These are phyloP conservation scores for Platysteira castanea DNA, from an alignment of 2,113 vertebrate species.

Conservation along the genomic window DNA sequence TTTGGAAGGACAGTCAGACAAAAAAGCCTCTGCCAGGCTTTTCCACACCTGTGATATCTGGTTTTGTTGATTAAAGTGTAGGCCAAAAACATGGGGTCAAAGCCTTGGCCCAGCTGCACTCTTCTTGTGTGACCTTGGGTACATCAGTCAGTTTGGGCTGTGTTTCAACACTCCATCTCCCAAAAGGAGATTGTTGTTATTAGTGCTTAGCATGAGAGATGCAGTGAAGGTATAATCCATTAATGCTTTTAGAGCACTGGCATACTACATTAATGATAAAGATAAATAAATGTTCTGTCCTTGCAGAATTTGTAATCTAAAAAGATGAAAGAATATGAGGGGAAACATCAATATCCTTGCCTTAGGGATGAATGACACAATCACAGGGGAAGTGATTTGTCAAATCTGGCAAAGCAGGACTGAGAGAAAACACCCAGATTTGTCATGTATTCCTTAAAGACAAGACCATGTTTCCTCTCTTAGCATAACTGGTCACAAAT, in stretches of 20 bases:
- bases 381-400: background rate
- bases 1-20: background rate
- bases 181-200: background rate
- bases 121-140: background rate
- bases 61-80: background rate
- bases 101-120: background rate
- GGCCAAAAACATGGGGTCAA: background rate
- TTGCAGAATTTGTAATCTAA: background rate
- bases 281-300: slow-evolving; percentile 7
- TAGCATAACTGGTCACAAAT: background rate
- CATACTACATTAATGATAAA: slow-evolving; percentile 19
- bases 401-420: background rate
- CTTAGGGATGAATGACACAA: background rate
- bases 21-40: background rate
- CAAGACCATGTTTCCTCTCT: background rate
- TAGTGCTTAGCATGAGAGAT: slow-evolving; percentile 3
- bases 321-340: slow-evolving; percentile 6
- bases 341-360: slow-evolving; percentile 1
- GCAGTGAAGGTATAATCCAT: background rate
- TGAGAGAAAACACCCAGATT: background rate
- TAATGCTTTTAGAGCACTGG: slow-evolving; percentile 8
- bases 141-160: background rate
- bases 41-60: background rate
- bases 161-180: background rate
- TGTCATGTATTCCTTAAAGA: background rate